Percentiles rank a stretch among this genome's conserved stretches.
These are phyloP conservation scores for Agapornis roseicollis DNA, from an alignment of 2,113 vertebrate genomes.

Conservation along the genomic window DNA sequence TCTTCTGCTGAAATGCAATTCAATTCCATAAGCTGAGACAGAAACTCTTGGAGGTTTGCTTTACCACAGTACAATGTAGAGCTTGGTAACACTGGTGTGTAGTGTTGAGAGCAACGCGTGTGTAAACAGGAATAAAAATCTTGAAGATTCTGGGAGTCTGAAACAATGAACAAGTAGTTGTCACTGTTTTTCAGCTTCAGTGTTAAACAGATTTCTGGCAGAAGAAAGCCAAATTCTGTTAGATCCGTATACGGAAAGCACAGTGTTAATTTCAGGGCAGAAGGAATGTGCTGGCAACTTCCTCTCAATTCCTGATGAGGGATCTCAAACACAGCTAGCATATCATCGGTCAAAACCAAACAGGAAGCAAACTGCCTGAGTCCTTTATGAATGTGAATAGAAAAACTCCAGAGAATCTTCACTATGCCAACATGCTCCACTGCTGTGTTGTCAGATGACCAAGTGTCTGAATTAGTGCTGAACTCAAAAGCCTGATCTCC, in stretches of 20 bases:
- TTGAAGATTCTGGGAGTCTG: constrained; percentile 79
- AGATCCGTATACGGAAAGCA: constrained; percentile 81
- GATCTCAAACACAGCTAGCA: constrained; percentile 81
- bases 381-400: constrained; percentile 78
- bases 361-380: constrained; percentile 84
- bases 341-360: constrained; percentile 80
- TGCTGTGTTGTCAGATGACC: constrained; percentile 5
- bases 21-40: constrained; percentile 82
- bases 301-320: constrained; percentile 64
- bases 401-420: constrained; percentile 86
- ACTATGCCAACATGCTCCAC: constrained; percentile 67
- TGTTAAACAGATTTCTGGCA: constrained; percentile 84
- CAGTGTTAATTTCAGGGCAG: constrained; percentile 75
- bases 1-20: constrained; percentile 85
- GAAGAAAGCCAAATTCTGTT: constrained; percentile 75
- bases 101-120: constrained; percentile 42
- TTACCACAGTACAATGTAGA: constrained; percentile 54
- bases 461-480: constrained; percentile 27
- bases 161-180: constrained; percentile 81
- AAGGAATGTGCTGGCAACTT: constrained; percentile 74
- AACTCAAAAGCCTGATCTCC: constrained; percentile 73
- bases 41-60: constrained; percentile 78
- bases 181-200: constrained; percentile 73
- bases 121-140: constrained; percentile 76
- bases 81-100: constrained; percentile 56